phyloP scores from a whole-genome alignment of 2,888 invertebrate species.

The Drosophila vallismaia region DNA sequence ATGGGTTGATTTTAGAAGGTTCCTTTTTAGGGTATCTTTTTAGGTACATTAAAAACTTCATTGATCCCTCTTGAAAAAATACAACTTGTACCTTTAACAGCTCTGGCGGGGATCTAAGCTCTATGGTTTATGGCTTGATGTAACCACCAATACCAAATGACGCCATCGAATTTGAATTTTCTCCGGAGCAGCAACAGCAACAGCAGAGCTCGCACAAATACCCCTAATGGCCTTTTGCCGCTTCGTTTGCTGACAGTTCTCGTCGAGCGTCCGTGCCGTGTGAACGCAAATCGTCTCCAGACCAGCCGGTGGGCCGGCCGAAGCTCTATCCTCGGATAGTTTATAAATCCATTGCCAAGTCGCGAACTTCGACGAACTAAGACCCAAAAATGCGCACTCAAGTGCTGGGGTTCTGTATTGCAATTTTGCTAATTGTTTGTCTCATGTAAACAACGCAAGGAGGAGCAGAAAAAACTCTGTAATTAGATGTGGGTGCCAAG shows the following conservation, averaged over 20 bases:
- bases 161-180: conserved; percentile 72
- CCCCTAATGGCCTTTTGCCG: conserved; percentile 31
- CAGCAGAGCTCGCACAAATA: conserved; percentile 11
- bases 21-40: background rate
- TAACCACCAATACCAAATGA: conserved; percentile 65
- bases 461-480: background rate
- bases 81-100: background rate
- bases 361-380: background rate
- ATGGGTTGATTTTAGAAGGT: no score
- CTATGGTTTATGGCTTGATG: conserved; percentile 24
- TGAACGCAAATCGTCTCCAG: conserved; percentile 55
- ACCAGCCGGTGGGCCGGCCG: conserved; percentile 12
- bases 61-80: background rate
- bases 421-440: conserved; percentile 75
- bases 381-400: conserved; percentile 73
- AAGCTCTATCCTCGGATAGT: conserved; percentile 7
- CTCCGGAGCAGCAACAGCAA: conserved; percentile 24
- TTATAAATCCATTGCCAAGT: conserved; percentile 18
- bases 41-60: background rate
- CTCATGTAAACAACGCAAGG: conserved; percentile 56
- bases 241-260: conserved; percentile 67
- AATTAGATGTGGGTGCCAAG: conserved; percentile 42
- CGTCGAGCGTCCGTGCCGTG: conserved; percentile 60
- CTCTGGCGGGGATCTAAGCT: conserved; percentile 48
- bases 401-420: conserved; percentile 76